phyloP scores from a whole-genome alignment of 2,888 invertebrate genomes.

The Drosophila peninsularis region DNA sequence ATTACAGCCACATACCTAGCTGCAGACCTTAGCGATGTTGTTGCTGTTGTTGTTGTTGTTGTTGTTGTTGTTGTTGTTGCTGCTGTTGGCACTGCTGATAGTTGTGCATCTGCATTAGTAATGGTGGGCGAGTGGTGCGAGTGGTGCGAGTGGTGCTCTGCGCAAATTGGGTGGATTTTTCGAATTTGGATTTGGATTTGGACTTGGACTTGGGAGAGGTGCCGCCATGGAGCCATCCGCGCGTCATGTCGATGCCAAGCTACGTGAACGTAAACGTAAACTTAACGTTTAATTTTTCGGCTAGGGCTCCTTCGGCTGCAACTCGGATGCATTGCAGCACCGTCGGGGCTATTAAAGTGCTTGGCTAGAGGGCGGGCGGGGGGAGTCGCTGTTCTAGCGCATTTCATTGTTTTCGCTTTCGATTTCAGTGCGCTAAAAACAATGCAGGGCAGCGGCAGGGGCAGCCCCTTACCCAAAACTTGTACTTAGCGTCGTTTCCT shows the following conservation, averaged over 20 bases:
- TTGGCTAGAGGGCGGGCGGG: neutral
- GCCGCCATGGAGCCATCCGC: constrained; percentile 1
- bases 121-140: constrained; percentile 68
- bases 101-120: constrained; percentile 77
- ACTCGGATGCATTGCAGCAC: constrained; percentile 43
- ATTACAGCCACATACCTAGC: constrained; percentile 62
- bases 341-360: constrained; percentile 70
- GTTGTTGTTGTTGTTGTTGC: constrained; percentile 15
- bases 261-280: constrained; percentile 54
- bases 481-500: constrained; percentile 76
- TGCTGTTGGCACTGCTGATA: constrained; percentile 53
- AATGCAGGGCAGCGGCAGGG: constrained; percentile 44
- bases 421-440: constrained; percentile 57
- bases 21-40: constrained; percentile 9
- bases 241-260: constrained; percentile 23
- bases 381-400: constrained; percentile 8
- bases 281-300: constrained; percentile 62
- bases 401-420: constrained; percentile 50
- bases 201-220: constrained; percentile 12
- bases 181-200: constrained; percentile 15
- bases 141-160: constrained; percentile 48
- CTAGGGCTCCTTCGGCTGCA: constrained; percentile 17
- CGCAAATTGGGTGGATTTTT: constrained; percentile 72
- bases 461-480: constrained; percentile 41
- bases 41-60: constrained; percentile 6